phyloP scores from a whole-genome alignment of 1,140 invertebrate species.

The Ceratina calcarata region DNA sequence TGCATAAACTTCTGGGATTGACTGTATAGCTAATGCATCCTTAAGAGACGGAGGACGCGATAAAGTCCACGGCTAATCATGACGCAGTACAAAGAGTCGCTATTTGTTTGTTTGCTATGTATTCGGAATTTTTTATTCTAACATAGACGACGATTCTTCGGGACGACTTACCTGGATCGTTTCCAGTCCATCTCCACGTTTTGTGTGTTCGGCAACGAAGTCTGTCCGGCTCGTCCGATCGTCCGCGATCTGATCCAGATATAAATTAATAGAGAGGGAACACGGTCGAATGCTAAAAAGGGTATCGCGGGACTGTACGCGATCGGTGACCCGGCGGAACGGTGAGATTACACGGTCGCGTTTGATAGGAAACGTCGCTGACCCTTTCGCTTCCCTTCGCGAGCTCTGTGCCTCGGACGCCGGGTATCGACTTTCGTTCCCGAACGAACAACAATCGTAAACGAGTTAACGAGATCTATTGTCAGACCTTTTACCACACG shows the following conservation, averaged over 20 bases:
- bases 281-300: conserved; percentile 42
- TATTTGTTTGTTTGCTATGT: too few relatives aligned
- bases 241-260: not conserved
- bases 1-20: too few relatives aligned
- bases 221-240: not conserved
- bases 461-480: conserved; percentile 56
- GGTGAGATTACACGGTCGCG: conserved; percentile 45
- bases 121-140: too few relatives aligned
- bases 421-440: conserved; percentile 54
- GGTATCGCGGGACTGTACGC: conserved; percentile 15
- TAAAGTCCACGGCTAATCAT: too few relatives aligned
- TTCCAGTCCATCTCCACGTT: not conserved
- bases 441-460: conserved; percentile 44
- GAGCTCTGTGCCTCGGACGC: conserved; percentile 11
- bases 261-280: conserved; percentile 26
- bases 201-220: too few relatives aligned
- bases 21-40: too few relatives aligned
- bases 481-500: conserved; percentile 46
- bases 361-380: conserved; percentile 53
- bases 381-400: conserved; percentile 10
- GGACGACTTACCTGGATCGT: not conserved
- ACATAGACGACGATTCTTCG: too few relatives aligned
- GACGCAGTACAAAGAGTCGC: too few relatives aligned
- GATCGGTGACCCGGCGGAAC: conserved; percentile 43
- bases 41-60: too few relatives aligned